Percentiles rank a stretch among this genome's conserved stretches.
Evolutionary conservation across 2,113 vertebrate species (phyloP).

Genomic region (Xiphias gladius): DNA sequence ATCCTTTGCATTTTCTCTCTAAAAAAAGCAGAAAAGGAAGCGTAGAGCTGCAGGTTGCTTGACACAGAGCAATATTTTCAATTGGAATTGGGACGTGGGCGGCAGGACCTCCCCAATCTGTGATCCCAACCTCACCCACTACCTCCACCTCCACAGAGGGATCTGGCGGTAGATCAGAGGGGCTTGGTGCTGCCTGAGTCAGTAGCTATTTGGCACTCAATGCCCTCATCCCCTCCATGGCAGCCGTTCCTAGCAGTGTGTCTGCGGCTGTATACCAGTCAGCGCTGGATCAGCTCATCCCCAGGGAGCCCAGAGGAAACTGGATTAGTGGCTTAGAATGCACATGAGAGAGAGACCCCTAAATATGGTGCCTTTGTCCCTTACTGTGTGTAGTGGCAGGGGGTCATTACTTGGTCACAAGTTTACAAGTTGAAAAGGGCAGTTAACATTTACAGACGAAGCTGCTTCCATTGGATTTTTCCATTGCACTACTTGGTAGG

Average conservation of each 20-base stretch:
- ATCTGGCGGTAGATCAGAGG: slow-evolving; percentile 62
- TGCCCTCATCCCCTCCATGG: slow-evolving; percentile 34
- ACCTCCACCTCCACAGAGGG: slow-evolving; percentile 39
- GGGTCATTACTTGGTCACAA: slow-evolving; percentile 60
- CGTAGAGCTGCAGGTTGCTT: background rate
- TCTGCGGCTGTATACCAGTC: slow-evolving; percentile 46
- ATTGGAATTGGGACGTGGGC: background rate
- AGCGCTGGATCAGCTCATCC: slow-evolving; percentile 57
- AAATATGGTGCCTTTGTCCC: slow-evolving; percentile 42
- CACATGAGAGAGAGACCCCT: slow-evolving; percentile 23
- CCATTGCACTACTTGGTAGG: background rate
- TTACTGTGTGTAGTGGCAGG: slow-evolving; percentile 10
- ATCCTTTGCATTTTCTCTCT: slow-evolving; percentile 40
- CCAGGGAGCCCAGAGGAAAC: slow-evolving; percentile 57
- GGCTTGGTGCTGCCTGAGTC: slow-evolving; percentile 32
- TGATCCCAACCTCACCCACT: slow-evolving; percentile 5
- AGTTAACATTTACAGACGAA: slow-evolving; percentile 21
- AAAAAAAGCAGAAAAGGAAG: background rate
- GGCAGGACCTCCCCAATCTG: background rate
- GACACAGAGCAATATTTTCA: slow-evolving; percentile 21
- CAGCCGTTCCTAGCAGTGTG: slow-evolving; percentile 27
- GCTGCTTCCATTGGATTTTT: background rate
- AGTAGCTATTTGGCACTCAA: slow-evolving; percentile 46
- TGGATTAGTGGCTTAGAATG: slow-evolving; percentile 67
- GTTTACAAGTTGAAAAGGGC: slow-evolving; percentile 46